Percentiles rank a stretch among this genome's conserved stretches.
These are phyloP conservation scores for Pantelozetes paolii DNA, from an alignment of 2,888 invertebrate genomes.

Conservation along the genomic window DNA sequence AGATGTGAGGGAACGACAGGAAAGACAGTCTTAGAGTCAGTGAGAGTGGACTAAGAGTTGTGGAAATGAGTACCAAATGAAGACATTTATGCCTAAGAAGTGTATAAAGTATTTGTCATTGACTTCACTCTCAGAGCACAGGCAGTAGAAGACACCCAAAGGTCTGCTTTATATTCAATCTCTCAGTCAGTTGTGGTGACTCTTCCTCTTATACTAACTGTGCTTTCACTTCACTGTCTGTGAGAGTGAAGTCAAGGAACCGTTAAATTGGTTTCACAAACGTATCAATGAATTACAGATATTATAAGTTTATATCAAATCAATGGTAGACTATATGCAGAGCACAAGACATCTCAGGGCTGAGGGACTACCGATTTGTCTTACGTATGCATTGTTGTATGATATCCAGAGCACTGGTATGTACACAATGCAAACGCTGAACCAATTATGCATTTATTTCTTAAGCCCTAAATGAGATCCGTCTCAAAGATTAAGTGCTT, in stretches of 20 bases:
- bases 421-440: neutral
- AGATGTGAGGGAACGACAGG: slow-evolving; percentile 1
- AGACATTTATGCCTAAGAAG: too few relatives aligned
- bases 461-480: slow-evolving; percentile 9
- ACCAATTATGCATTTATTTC: slow-evolving; percentile 9
- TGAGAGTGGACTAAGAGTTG: too few relatives aligned
- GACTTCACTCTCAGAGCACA: too few relatives aligned
- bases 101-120: too few relatives aligned
- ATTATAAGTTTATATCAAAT: too few relatives aligned
- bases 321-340: slow-evolving; percentile 1
- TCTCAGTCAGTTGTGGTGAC: too few relatives aligned
- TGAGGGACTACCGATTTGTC: neutral
- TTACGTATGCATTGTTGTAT: too few relatives aligned
- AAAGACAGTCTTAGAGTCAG: neutral
- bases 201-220: too few relatives aligned
- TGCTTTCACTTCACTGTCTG: neutral
- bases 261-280: slow-evolving; percentile 21
- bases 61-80: too few relatives aligned
- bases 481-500: slow-evolving; percentile 7
- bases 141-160: too few relatives aligned
- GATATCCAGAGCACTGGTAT: too few relatives aligned
- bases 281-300: slow-evolving; percentile 19
- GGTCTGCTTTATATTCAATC: too few relatives aligned
- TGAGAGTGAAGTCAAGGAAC: slow-evolving; percentile 5
- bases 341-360: neutral